Conservation (phyloP, 2,113 vertebrate genomes). For the Melanerpes aurifrons region DNA sequence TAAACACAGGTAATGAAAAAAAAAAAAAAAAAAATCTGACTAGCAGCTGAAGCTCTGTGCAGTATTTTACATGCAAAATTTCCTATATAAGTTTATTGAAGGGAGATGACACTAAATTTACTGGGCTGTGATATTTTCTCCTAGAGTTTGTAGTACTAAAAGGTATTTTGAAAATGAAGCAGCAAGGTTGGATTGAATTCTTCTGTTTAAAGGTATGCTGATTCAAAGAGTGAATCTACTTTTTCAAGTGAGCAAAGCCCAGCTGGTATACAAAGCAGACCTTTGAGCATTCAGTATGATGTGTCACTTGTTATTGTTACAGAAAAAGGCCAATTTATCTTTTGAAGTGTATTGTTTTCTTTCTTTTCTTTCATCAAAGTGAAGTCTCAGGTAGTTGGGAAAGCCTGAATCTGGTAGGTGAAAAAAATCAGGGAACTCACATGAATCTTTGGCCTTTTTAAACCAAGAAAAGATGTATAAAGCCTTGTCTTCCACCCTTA, state of each 20-base stretch:
- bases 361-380: background rate
- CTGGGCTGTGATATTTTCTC: background rate
- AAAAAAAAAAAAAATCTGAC: background rate
- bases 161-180: background rate
- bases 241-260: background rate
- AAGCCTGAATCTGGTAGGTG: background rate
- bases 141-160: background rate
- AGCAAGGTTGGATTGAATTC: background rate
- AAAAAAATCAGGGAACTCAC: background rate
- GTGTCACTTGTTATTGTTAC: background rate
- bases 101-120: background rate
- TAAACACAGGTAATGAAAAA: background rate
- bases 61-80: background rate
- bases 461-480: background rate
- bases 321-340: background rate
- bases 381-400: background rate
- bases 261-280: background rate
- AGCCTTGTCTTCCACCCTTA: background rate
- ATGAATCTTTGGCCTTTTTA: background rate
- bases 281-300: background rate
- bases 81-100: background rate
- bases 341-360: background rate
- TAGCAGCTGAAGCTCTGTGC: background rate
- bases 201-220: background rate
- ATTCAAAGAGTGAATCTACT: background rate